Evolutionary conservation across 2,888 invertebrate genomes (phyloP), one percentile per base, ranked within the genome.

Genomic region (Acanthococcus lagerstroemiae): DNA sequence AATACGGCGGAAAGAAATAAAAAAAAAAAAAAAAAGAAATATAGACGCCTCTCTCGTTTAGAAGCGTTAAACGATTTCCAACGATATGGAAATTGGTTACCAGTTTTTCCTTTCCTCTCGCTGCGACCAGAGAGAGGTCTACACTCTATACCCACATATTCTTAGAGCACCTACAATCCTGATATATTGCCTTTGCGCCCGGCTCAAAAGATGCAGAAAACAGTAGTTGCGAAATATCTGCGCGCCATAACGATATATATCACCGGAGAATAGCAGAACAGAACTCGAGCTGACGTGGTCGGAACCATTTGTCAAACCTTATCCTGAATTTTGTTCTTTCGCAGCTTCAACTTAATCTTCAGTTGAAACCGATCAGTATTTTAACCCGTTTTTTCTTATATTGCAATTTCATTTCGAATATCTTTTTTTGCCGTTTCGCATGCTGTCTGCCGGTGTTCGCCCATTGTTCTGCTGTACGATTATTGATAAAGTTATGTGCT

Each of bases 81-180:
- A 61, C 61, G 61, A 61, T 61, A 61, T 61, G 61, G 54, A 61
- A 61, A 61, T 61, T 52, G 61, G 61, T 61, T 61, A 50, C 61
- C 58, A 45, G 44, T 58, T 58, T 48, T 12, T 21, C n/a, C 19
- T 17, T n/a, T 21, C 58, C 27, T 5, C 9, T 1, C 25, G 22
- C 27, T 12, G 2, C n/a, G 22, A 25, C 57, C 22, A 3, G 9
- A 25, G 21, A 44, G 24, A 21, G 37, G 21, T 19, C 48, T 7
- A n/a, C 24, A 17, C 26, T n/a, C 48, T 25, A 12, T 60, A 46
- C 50, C 60, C 50, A 60, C 50, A 60, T 60, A 60, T 46, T 60
- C 19, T 27, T 60, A 12, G 15, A 58, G 30, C 50, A 61, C 37
- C 61, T 61, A 61, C 27, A 61, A 61, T 61, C 61, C 61, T 52